Conservation (phyloP, 2,888 invertebrate species). For the Heterodera filipjevi region DNA sequence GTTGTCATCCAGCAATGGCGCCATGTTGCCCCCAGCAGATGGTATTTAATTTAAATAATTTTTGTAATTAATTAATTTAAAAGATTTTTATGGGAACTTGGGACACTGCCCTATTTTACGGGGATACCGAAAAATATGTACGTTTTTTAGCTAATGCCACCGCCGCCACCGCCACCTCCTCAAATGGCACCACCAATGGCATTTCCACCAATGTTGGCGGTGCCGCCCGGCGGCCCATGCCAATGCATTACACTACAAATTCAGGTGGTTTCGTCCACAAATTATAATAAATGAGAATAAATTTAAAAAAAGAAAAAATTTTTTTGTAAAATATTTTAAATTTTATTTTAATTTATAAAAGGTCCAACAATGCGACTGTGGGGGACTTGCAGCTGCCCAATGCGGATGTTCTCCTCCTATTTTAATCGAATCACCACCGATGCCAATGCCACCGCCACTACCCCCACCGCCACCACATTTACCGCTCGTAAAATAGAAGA, state of each 20-base stretch:
- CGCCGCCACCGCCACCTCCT: conserved; percentile 12
- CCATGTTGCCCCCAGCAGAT: background rate
- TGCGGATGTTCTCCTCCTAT: background rate
- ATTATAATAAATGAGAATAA: background rate
- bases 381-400: background rate
- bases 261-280: background rate
- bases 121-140: background rate
- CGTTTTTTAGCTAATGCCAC: background rate
- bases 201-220: background rate
- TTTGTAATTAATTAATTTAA: background rate
- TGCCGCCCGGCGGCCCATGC: conserved; percentile 11
- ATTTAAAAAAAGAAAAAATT: background rate
- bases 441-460: background rate
- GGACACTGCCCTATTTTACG: too few species aligned
- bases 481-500: conserved; percentile 1
- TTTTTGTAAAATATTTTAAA: background rate
- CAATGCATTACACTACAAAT: conserved; percentile 28
- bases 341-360: background rate
- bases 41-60: background rate
- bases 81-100: too few species aligned
- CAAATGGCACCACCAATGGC: conserved; percentile 8
- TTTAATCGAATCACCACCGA: background rate
- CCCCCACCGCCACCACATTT: conserved; percentile 4
- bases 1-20: background rate
- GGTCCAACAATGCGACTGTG: conserved; percentile 27